Evolutionary conservation across 2,113 vertebrate genomes (phyloP).

Genomic region (Oxygymnocypris stewartii): DNA sequence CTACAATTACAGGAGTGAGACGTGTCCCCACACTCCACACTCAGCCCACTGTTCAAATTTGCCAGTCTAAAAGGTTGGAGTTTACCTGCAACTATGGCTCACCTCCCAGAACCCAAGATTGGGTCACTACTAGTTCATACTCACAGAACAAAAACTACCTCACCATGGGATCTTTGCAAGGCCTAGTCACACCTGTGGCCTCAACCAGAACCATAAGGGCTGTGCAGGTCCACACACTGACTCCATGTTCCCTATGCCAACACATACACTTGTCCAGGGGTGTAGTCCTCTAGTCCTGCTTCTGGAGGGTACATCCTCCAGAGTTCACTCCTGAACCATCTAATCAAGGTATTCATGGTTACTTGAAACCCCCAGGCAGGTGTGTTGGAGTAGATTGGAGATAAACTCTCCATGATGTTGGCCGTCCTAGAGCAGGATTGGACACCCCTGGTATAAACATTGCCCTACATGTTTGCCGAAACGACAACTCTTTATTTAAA

Average conservation of each 20-base stretch:
- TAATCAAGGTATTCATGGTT: neutral
- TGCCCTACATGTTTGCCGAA: neutral
- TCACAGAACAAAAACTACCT: constrained; percentile 77
- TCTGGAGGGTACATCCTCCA: neutral
- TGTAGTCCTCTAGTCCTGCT: neutral
- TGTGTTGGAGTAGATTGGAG: neutral
- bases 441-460: neutral
- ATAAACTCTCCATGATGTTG: neutral
- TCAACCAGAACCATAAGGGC: constrained; percentile 26
- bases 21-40: constrained; percentile 58
- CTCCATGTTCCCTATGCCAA: constrained; percentile 16
- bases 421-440: neutral
- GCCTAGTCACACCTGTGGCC: constrained; percentile 63
- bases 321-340: neutral
- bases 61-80: constrained; percentile 62
- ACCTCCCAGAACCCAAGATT: constrained; percentile 54
- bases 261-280: neutral
- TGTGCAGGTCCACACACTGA: constrained; percentile 2
- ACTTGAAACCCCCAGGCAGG: neutral
- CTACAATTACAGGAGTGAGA: constrained; percentile 61
- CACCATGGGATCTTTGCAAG: constrained; percentile 62
- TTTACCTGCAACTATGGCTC: constrained; percentile 68
- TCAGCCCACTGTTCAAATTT: constrained; percentile 56
- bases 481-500: neutral
- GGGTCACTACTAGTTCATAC: constrained; percentile 62